A percentile compares a stretch with the other conserved stretches of the same genome.
These are phyloP conservation scores for Pan troglodytes DNA, from an alignment of 2,113 vertebrate species.

Conservation along the genomic window DNA sequence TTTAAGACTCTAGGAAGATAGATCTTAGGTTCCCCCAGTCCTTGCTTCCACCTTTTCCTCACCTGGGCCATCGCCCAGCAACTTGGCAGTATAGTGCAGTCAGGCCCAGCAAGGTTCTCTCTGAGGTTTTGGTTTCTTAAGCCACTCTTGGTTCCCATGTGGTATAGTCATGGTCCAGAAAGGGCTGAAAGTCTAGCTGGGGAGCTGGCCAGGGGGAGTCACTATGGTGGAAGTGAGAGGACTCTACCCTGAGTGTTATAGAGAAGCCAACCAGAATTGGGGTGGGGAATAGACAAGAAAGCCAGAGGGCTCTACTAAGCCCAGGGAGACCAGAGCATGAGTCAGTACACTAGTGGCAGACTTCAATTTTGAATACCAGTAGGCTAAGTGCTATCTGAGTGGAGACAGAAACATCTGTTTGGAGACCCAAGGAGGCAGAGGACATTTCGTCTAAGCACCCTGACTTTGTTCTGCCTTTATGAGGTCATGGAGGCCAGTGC, in stretches of 20 bases:
- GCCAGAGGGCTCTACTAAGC: not conserved
- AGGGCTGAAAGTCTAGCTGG: not conserved
- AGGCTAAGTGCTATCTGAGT: not conserved
- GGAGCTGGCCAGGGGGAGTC: not conserved
- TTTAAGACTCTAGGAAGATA: not conserved
- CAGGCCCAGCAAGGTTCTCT: not conserved
- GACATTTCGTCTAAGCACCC: not conserved
- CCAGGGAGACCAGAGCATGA: not conserved
- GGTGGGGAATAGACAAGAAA: not conserved
- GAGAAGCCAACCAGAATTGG: not conserved
- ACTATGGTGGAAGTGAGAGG: not conserved
- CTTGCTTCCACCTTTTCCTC: not conserved
- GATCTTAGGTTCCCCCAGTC: not conserved
- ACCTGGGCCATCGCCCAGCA: not conserved
- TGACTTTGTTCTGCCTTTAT: not conserved
- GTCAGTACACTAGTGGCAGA: not conserved
- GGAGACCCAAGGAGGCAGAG: not conserved
- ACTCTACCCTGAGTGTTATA: not conserved
- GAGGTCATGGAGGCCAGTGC: not conserved
- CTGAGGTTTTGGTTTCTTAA: slow-evolving; percentile 35
- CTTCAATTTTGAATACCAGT: not conserved
- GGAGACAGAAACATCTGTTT: not conserved
- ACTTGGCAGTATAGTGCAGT: not conserved
- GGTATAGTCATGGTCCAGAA: not conserved
- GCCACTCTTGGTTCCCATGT: not conserved